Evolutionary conservation across 2,888 invertebrate genomes (phyloP), one percentile per base, ranked within the genome.

Genomic region (Pyrrhia umbra): DNA sequence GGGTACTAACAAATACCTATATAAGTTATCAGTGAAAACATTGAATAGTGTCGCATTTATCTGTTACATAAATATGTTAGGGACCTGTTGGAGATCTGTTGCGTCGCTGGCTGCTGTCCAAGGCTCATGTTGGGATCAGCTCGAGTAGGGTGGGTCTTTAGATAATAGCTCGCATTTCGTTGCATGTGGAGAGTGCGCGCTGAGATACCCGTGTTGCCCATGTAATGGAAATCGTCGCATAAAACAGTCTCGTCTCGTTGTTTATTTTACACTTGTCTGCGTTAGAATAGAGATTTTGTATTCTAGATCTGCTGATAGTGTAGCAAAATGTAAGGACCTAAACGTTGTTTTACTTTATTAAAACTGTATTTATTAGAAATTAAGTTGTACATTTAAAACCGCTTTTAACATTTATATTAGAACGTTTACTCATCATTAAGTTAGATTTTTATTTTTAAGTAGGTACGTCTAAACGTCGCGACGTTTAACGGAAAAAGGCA

Each of bases 11-110:
- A 18, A 13, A 13, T 25, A 6, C 5, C 34, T n/a, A 13, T 6
- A 37, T 51, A 62, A 54, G 70, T 57, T 46, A 60, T 60, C 40
- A 64, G 40, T 5, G 16, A 20, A n/a, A 57, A 57, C 45, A 65
- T 77, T 80, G 75, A 80, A 79, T 80, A 67, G 40, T 42, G 62
- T 74, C 49, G 47, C 60, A 62, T 68, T 81, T 71, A 64, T 81
- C 68, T 75, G 55, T 50, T 43, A 52, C 56, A 71, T 59, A 68
- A 75, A 77, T 71, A 82, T 80, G 80, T 81, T 77, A 77, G 72
- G 69, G 79, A 91, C 88, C 88, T 91, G 90, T 91, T 91, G 88
- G 84, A 71, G 82, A 91, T 90, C 92, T 93, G 92, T 93, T 92
- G 90, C 90, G 64, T 87, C 75, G 67, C 86, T 93, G 94, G 93